Base-by-base conservation (phyloP, 1,140 invertebrate species). In the Hyphantria cunea region DNA sequence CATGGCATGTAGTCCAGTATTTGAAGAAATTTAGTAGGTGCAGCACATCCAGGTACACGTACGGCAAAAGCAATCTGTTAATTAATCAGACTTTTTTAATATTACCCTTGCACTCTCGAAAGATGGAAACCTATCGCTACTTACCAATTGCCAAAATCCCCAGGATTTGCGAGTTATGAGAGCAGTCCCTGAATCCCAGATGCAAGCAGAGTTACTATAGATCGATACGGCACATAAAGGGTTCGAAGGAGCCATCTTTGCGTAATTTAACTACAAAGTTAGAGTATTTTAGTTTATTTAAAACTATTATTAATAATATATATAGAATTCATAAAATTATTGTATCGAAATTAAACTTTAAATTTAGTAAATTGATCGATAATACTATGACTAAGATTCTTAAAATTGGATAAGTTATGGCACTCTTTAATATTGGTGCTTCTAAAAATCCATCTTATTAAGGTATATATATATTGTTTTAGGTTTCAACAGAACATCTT, bases 71-170 rank as follows among this genome's bases (percentile, higher is more conserved):
- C 82, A 2, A 85, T 13, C 82, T 84, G 45, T 0, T 37, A 8
- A 7, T 25, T 25, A 3, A 25, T 3, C 17, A 25, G 17, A 25
- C n/a, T n/a, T n/a, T n/a, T n/a, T n/a, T n/a, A n/a, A n/a, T n/a
- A n/a, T n/a, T n/a, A n/a, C 17, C 17, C 17, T 25, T 25, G 5
- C 5, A 25, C 5, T 25, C 17, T 25, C 5, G 5, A 25, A 5
- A 25, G 17, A 25, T 25, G 5, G n/a, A 25, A 5, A 25, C 5
- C 17, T 3, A 1, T 1, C 17, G 37, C 6, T 3, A 50, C 68
- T 50, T 47, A 85, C 82, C 66, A 85, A 50, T 53, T 72, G 80
- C 82, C 82, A 85, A 32, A 68, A 77, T 0, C 78, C 76, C 75
- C 78, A 80, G 0, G 66, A 53, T 34, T 76, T 76, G 1, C 75